Conservation (phyloP, 2,113 vertebrate species). For the Tyto alba region DNA sequence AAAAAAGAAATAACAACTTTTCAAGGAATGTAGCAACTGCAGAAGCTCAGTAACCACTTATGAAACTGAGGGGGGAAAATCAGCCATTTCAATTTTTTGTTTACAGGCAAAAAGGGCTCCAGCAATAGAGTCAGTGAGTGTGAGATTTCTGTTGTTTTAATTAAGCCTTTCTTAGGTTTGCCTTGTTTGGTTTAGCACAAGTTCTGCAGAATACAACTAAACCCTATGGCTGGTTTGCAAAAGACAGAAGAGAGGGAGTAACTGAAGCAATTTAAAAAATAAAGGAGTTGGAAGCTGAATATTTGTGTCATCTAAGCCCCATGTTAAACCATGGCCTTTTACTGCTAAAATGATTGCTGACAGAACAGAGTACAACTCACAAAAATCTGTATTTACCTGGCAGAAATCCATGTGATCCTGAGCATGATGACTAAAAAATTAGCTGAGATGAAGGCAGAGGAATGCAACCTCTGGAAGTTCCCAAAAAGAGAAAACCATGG, state of each 20-base stretch:
- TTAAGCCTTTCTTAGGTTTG: constrained; percentile 52
- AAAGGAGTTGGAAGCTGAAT: constrained; percentile 21
- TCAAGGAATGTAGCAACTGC: constrained; percentile 64
- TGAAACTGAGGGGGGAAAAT: background rate
- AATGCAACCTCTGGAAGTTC: background rate
- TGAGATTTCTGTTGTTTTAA: constrained; percentile 48
- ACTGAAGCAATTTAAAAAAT: constrained; percentile 38
- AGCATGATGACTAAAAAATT: background rate
- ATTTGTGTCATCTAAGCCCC: background rate
- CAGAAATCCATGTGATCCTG: constrained; percentile 13
- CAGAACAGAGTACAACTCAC: background rate
- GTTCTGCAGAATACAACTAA: constrained; percentile 23
- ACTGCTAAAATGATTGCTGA: constrained; percentile 18
- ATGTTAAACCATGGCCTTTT: background rate
- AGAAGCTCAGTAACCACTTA: constrained; percentile 62
- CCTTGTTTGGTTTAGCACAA: constrained; percentile 56
- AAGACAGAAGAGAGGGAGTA: background rate
- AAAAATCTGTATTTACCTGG: constrained; percentile 2
- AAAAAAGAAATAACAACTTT: constrained; percentile 61
- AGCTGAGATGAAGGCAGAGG: background rate
- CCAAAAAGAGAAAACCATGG: background rate
- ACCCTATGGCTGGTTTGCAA: background rate
- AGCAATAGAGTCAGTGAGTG: constrained; percentile 31
- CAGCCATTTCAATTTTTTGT: constrained; percentile 37
- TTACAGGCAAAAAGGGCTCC: constrained; percentile 35